phyloP scores from a whole-genome alignment of 1,140 invertebrate species.

The Nasonia longicornis region DNA sequence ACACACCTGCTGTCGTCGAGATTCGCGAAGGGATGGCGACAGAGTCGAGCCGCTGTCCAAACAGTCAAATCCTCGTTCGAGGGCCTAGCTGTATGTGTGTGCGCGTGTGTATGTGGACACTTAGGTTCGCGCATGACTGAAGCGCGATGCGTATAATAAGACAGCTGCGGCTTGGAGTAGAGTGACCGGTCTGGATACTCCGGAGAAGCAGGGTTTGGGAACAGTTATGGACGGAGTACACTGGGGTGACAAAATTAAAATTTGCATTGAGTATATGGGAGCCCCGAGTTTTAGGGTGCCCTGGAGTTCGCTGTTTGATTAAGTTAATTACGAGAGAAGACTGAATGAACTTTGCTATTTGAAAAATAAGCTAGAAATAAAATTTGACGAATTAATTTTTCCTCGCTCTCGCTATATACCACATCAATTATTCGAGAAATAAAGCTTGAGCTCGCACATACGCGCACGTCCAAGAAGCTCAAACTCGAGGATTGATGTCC shows the following conservation, averaged over 20 bases:
- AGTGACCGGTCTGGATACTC: conserved; percentile 3
- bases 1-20: conserved; percentile 45
- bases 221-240: neutral
- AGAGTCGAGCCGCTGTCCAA: conserved; percentile 28
- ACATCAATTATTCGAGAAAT: conserved; percentile 1
- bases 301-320: neutral
- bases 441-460: neutral
- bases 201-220: neutral
- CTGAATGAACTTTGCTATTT: too few species aligned
- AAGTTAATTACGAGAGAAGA: neutral
- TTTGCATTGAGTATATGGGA: neutral
- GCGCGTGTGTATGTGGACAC: neutral
- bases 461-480: neutral
- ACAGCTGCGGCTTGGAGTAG: conserved; percentile 8
- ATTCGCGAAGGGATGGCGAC: neutral
- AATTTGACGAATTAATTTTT: too few species aligned
- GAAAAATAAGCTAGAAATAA: too few species aligned
- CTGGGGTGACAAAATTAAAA: neutral
- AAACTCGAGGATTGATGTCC: neutral
- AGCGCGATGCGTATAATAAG: neutral
- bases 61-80: conserved; percentile 21
- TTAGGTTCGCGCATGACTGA: neutral
- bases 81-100: neutral
- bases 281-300: neutral
- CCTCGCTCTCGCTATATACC: too few species aligned